phyloP scores from a whole-genome alignment of 2,113 vertebrate genomes.

The Erinaceus europaeus region DNA sequence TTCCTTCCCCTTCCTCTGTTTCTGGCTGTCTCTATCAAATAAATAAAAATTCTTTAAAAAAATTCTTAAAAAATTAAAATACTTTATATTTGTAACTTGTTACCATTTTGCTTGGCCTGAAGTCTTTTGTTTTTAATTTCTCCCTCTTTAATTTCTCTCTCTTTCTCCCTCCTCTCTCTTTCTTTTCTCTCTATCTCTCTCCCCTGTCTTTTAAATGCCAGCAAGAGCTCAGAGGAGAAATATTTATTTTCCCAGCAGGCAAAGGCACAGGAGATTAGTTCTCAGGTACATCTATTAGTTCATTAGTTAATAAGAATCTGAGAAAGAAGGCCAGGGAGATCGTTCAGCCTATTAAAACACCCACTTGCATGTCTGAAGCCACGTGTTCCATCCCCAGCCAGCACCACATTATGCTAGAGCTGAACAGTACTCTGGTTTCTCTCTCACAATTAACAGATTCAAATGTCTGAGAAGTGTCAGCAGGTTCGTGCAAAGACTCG shows the following conservation, averaged over 20 bases:
- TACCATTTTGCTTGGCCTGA: not conserved
- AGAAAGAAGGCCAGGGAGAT: too few relatives aligned
- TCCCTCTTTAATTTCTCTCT: not conserved
- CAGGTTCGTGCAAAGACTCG: not conserved
- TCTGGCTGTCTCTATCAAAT: too few relatives aligned
- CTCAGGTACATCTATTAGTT: slow-evolving; percentile 17
- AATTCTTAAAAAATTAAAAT: slow-evolving; percentile 47
- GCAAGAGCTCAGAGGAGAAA: not conserved
- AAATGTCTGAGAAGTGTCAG: slow-evolving; percentile 46
- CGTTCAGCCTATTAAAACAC: too few relatives aligned
- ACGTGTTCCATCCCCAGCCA: too few relatives aligned
- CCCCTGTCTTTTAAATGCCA: not conserved
- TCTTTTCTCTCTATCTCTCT: too few relatives aligned
- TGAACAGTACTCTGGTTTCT: too few relatives aligned
- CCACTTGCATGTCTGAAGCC: too few relatives aligned
- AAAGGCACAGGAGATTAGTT: slow-evolving; percentile 19
- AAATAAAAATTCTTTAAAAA: too few relatives aligned
- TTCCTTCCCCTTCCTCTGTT: too few relatives aligned
- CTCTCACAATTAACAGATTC: too few relatives aligned
- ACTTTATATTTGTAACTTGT: slow-evolving; percentile 10
- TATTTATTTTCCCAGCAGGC: slow-evolving; percentile 14
- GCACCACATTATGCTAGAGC: too few relatives aligned
- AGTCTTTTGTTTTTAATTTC: not conserved
- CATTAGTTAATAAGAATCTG: slow-evolving; percentile 51
- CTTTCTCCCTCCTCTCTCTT: not conserved